phyloP scores from a whole-genome alignment of 2,113 vertebrate species.

The Eptesicus fuscus region DNA sequence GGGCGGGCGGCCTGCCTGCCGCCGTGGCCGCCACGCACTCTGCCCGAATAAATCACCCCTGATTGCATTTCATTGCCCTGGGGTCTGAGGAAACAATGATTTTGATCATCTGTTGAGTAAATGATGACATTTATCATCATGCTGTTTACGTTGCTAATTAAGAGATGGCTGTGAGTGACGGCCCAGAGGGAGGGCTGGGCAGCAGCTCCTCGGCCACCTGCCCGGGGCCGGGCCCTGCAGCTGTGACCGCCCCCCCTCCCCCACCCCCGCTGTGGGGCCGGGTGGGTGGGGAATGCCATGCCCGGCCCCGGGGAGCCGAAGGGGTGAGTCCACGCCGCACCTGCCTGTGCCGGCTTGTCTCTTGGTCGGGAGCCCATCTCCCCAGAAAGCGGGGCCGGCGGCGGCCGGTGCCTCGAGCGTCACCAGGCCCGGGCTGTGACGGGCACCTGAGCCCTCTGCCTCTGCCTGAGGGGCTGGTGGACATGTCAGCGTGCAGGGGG shows the following conservation, averaged over 20 bases:
- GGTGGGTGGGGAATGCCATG: fast-evolving
- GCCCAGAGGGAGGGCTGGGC: conserved; percentile 41
- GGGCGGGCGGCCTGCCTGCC: conserved; percentile 38
- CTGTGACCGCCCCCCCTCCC: background rate
- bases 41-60: conserved; percentile 82
- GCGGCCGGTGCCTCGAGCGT: fast-evolving
- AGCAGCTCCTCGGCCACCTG: background rate
- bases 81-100: conserved; percentile 80
- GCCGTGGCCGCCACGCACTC: background rate
- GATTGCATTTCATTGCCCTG: conserved; percentile 70
- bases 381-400: fast-evolving
- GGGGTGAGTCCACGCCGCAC: fast-evolving
- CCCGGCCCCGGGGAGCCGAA: fast-evolving
- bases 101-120: conserved; percentile 80
- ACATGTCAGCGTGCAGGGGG: background rate
- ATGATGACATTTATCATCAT: conserved; percentile 83
- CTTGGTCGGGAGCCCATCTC: background rate
- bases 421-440: background rate
- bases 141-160: conserved; percentile 84
- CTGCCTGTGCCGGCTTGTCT: fast-evolving
- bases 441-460: background rate
- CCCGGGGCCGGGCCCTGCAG: background rate
- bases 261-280: background rate
- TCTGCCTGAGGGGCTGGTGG: background rate
- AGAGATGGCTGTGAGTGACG: conserved; percentile 62